Evolutionary conservation across 2,113 vertebrate genomes (phyloP).

Genomic region (Macrotis lagotis): DNA sequence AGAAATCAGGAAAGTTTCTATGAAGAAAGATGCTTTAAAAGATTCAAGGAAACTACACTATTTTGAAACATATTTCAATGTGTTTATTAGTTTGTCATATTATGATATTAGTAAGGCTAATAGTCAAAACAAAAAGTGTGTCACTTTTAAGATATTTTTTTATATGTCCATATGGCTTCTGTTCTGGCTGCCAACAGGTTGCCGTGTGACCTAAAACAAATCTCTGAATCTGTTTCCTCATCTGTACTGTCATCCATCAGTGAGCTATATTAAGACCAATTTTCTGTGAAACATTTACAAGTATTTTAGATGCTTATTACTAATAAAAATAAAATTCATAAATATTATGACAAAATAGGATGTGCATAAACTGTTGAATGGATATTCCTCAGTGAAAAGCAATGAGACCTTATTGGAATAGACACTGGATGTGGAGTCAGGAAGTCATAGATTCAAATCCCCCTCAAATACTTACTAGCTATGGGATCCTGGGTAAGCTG

Average conservation of each 20-base stretch:
- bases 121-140: not conserved
- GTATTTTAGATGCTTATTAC: not conserved
- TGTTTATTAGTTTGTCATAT: slow-evolving; percentile 5
- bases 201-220: not conserved
- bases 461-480: not conserved
- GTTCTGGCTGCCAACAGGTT: not conserved
- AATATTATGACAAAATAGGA: not conserved
- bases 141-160: slow-evolving; percentile 23
- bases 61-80: not conserved
- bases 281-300: not conserved
- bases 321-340: not conserved
- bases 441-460: not conserved
- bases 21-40: slow-evolving; percentile 10
- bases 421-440: not conserved
- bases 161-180: not conserved
- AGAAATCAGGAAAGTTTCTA: not conserved
- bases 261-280: not conserved
- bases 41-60: slow-evolving; percentile 9
- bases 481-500: not conserved
- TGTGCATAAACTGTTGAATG: not conserved
- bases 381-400: not conserved
- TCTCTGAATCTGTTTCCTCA: not conserved
- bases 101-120: not conserved
- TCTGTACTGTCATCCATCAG: not conserved
- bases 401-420: not conserved